A percentile compares a stretch with the other conserved stretches of the same genome.
Conservation (phyloP, 2,797 vertebrate species). For the Onychomys leucogaster region DNA sequence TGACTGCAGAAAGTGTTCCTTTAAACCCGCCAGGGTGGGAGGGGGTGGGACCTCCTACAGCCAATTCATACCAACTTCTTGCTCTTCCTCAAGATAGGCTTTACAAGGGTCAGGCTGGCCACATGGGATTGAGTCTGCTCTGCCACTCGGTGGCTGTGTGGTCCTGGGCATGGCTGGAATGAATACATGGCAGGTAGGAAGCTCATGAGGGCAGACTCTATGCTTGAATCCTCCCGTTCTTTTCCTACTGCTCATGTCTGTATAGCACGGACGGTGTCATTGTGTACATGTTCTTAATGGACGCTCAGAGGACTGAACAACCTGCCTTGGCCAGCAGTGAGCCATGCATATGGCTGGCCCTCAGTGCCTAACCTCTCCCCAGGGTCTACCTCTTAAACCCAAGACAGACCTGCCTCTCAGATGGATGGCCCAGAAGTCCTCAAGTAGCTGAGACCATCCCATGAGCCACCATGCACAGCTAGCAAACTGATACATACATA, state of each 20-base stretch:
- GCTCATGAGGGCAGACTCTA: not conserved
- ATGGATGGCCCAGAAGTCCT: not conserved
- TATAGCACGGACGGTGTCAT: rapidly evolving
- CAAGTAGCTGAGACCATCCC: not conserved
- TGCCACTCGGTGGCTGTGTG: not conserved
- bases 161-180: not conserved
- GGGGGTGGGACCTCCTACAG: not conserved
- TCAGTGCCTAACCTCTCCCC: not conserved
- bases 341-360: not conserved
- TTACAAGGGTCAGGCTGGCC: not conserved
- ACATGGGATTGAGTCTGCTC: not conserved
- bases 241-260: not conserved
- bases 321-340: not conserved
- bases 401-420: not conserved
- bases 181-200: not conserved
- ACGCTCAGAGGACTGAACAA: no score
- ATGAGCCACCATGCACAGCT: not conserved
- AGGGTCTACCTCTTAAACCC: not conserved
- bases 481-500: not conserved
- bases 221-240: not conserved
- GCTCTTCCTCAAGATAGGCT: not conserved
- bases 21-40: not conserved
- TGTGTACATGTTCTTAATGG: not conserved
- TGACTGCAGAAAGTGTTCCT: not conserved
- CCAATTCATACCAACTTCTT: not conserved